phyloP scores from a whole-genome alignment of 2,113 vertebrate species.

The Paramormyrops kingsleyae region DNA sequence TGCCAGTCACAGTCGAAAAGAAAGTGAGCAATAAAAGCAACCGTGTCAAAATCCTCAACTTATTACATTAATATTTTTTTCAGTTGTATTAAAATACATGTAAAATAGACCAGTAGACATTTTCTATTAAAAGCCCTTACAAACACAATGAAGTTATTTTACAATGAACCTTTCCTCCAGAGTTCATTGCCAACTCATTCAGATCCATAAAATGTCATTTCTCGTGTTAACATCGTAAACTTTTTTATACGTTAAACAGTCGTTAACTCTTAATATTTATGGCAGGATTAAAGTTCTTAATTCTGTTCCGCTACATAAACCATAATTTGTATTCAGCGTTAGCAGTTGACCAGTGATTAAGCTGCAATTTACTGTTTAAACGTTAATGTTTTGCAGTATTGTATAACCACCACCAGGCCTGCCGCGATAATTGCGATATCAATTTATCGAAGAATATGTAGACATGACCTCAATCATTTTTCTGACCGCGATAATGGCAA shows the following conservation, averaged over 20 bases:
- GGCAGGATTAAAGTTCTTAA: background rate
- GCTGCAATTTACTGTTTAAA: background rate
- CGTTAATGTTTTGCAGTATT: background rate
- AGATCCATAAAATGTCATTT: background rate
- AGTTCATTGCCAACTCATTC: background rate
- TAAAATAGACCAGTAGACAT: background rate
- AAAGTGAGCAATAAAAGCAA: background rate
- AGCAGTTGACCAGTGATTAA: background rate
- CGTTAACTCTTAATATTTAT: background rate
- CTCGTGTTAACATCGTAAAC: background rate
- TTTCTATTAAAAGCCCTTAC: background rate
- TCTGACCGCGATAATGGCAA: no score
- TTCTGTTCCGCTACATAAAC: constrained; percentile 1
- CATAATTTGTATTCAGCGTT: background rate
- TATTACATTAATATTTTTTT: background rate
- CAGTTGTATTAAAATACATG: background rate
- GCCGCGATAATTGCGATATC: background rate
- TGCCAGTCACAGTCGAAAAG: background rate
- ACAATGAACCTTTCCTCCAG: background rate
- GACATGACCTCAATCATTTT: no score
- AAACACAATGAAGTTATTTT: background rate
- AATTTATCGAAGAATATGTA: no score
- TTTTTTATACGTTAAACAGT: background rate
- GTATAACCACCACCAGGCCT: background rate
- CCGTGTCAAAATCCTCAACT: background rate